Conservation (phyloP, 1,140 invertebrate species). For the Drosophila burlai region DNA sequence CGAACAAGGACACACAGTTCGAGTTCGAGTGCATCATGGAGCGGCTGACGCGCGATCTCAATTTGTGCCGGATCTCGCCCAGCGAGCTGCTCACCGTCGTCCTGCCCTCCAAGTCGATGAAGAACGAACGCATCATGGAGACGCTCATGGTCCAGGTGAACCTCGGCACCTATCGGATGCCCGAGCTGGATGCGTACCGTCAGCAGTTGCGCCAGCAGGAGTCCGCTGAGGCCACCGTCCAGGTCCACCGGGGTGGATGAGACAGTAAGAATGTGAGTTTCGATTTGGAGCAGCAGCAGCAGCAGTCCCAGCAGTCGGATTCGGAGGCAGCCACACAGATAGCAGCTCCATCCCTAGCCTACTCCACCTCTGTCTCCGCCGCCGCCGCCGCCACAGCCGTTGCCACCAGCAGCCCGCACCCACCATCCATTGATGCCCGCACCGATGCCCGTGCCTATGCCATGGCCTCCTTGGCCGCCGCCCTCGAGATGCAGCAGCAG, state of each 20-base stretch:
- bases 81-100: slow-evolving; percentile 97
- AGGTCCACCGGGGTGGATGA: slow-evolving; percentile 85
- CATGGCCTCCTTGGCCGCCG: slow-evolving; percentile 74
- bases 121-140: slow-evolving; percentile 96
- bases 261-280: slow-evolving; percentile 85
- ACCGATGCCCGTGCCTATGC: slow-evolving; percentile 69
- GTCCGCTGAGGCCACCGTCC: slow-evolving; percentile 89
- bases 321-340: slow-evolving; percentile 16
- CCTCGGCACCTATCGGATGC: slow-evolving; percentile 95
- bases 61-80: slow-evolving; percentile 95
- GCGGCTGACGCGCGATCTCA: slow-evolving; percentile 93
- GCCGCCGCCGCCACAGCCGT: slow-evolving; percentile 15
- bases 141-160: slow-evolving; percentile 97
- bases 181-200: slow-evolving; percentile 95
- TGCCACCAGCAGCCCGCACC: slow-evolving; percentile 17
- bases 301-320: slow-evolving; percentile 28
- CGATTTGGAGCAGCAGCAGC: slow-evolving; percentile 77
- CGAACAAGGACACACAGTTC: slow-evolving; percentile 93
- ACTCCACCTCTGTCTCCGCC: slow-evolving; percentile 10
- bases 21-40: slow-evolving; percentile 97
- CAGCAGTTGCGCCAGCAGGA: slow-evolving; percentile 94
- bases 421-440: slow-evolving; percentile 54
- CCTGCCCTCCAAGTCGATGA: slow-evolving; percentile 96
- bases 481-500: slow-evolving; percentile 64
- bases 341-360: background rate